Evolutionary conservation across 2,888 invertebrate genomes (phyloP).

Genomic region (Argyresthia albistria): DNA sequence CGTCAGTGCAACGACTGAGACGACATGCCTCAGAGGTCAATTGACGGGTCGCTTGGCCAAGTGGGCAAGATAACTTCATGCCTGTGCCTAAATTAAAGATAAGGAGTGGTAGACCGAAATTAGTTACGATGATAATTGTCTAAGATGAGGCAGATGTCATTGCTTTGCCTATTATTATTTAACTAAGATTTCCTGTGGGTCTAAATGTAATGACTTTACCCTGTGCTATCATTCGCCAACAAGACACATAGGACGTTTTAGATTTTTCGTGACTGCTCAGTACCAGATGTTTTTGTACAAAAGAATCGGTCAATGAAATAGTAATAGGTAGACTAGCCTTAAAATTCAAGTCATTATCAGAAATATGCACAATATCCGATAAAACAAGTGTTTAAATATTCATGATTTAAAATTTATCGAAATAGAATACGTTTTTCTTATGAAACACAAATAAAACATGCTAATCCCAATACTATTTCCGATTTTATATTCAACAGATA

Average conservation of each 20-base stretch:
- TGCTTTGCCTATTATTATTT: neutral
- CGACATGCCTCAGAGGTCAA: slow-evolving; percentile 40
- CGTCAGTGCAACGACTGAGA: slow-evolving; percentile 24
- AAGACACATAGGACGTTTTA: neutral
- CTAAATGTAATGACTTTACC: neutral
- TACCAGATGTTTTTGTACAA: no score
- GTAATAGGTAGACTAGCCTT: no score
- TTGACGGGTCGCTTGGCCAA: slow-evolving; percentile 37
- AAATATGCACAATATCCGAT: no score
- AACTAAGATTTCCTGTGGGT: neutral
- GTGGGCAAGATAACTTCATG: slow-evolving; percentile 31
- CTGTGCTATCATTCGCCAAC: neutral
- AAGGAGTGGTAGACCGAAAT: neutral
- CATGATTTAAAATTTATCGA: no score
- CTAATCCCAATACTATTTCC: no score
- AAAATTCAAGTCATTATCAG: no score
- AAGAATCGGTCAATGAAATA: no score
- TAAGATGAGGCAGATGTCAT: neutral
- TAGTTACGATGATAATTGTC: neutral
- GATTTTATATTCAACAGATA: no score
- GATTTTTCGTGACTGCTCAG: neutral
- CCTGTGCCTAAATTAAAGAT: neutral
- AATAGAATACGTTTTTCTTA: no score
- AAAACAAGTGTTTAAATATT: no score
- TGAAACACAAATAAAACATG: no score